These are phyloP conservation scores for Proctacanthus coquilletti DNA, from an alignment of 1,140 invertebrate species.

Conservation along the genomic window DNA sequence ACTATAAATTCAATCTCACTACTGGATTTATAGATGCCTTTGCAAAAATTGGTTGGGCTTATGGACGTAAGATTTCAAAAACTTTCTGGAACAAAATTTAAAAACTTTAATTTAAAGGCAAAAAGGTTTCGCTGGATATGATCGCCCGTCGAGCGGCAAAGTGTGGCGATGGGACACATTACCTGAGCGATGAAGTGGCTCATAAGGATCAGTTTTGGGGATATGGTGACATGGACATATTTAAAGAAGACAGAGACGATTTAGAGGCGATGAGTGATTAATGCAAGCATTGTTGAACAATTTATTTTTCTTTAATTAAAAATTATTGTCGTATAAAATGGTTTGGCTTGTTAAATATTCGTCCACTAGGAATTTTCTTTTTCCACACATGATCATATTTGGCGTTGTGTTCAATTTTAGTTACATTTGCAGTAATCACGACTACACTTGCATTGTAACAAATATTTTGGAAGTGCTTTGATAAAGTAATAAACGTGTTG, in stretches of 20 bases:
- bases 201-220: constrained; percentile 36
- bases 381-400: no score
- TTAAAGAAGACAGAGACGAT: constrained; percentile 33
- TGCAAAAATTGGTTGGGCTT: constrained; percentile 55
- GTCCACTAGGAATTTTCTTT: no score
- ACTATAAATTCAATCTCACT: constrained; percentile 46
- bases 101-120: constrained; percentile 26
- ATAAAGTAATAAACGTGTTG: no score
- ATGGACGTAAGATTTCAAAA: constrained; percentile 39
- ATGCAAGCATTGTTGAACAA: not conserved
- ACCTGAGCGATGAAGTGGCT: constrained; percentile 19
- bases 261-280: constrained; percentile 32
- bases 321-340: no score
- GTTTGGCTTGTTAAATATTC: no score
- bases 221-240: constrained; percentile 39
- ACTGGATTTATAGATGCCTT: constrained; percentile 59
- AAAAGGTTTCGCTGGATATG: constrained; percentile 46
- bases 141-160: constrained; percentile 40
- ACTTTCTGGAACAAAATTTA: not conserved
- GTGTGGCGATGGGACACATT: constrained; percentile 44
- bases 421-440: no score
- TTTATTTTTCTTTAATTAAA: no score
- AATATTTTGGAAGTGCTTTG: no score
- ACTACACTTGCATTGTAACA: no score
- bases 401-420: no score